Percentiles rank a stretch among this genome's conserved stretches.
Conservation (phyloP, 2,113 vertebrate species). For the Mus musculus region GRCm39 chr17:29716001-29716500, state of each 20-base stretch:
- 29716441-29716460: too few species aligned
- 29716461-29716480: too few species aligned
- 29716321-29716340: not conserved
- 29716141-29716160: not conserved
- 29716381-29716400: too few species aligned
- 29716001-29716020: not conserved
- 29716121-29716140: not conserved
- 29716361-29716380: too few species aligned
- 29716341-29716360: not conserved
- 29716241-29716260: not conserved
- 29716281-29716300: not conserved
- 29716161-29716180: not conserved
- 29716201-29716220: not conserved
- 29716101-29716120: not conserved
- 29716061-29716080: not conserved
- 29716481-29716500: too few species aligned
- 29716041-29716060: not conserved
- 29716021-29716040: not conserved
- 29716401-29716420: too few species aligned
- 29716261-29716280: not conserved
- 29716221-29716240: not conserved
- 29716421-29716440: too few species aligned
- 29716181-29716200: not conserved
- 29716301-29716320: not conserved
- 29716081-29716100: not conserved